These are phyloP conservation scores for Cryptus viduatorius DNA, from an alignment of 2,888 invertebrate species.

Conservation along the genomic window DNA sequence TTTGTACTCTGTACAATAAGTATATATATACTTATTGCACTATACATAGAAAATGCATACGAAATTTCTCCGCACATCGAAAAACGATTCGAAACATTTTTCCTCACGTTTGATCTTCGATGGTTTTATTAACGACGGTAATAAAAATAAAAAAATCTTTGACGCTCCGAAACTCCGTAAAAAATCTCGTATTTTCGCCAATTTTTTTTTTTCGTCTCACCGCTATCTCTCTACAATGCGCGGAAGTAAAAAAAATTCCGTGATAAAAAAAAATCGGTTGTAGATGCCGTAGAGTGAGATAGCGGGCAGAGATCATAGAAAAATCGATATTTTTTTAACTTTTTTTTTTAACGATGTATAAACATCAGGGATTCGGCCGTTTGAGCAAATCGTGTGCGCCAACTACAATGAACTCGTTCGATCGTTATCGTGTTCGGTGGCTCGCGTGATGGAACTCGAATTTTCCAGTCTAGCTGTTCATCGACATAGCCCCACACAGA, in stretches of 20 bases:
- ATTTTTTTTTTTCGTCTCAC: too few relatives aligned
- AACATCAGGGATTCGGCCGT: background rate
- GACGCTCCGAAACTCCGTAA: too few relatives aligned
- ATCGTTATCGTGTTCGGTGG: constrained; percentile 37
- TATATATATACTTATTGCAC: background rate
- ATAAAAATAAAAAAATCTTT: too few relatives aligned
- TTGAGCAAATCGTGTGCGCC: constrained; percentile 7
- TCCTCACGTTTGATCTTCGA: too few relatives aligned
- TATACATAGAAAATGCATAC: too few relatives aligned
- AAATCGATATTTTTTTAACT: constrained; percentile 21
- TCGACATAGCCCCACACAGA: background rate
- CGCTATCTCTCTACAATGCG: too few relatives aligned
- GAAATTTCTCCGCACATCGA: too few relatives aligned
- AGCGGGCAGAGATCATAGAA: constrained; percentile 4
- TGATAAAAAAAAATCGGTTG: too few relatives aligned
- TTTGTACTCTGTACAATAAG: background rate
- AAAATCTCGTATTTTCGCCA: too few relatives aligned
- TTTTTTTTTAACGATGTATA: constrained; percentile 9
- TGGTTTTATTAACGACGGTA: too few relatives aligned
- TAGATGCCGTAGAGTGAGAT: background rate
- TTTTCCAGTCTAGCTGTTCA: constrained; percentile 26
- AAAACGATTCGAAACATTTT: too few relatives aligned
- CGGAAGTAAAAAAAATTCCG: too few relatives aligned
- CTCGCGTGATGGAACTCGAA: constrained; percentile 31
- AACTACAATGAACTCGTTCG: constrained; percentile 19